Conservation (phyloP, 2,797 vertebrate species). For the Sitta carolinensis region DNA sequence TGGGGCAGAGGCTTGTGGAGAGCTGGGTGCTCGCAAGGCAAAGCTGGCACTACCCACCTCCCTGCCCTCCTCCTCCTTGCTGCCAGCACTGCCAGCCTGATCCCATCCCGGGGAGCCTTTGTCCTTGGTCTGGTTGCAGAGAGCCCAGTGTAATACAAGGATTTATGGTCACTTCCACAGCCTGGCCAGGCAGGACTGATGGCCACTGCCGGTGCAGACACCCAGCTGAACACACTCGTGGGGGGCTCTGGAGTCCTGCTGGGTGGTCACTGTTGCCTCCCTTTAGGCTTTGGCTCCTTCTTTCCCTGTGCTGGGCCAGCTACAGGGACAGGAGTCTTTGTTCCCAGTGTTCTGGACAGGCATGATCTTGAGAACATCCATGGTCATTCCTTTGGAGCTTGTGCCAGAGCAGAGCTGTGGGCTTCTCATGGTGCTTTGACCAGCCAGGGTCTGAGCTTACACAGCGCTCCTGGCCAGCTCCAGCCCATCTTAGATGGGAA, state of each 20-base stretch:
- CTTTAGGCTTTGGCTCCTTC: background rate
- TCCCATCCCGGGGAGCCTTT: background rate
- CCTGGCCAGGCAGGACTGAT: accelerated
- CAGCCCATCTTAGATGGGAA: background rate
- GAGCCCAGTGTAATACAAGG: accelerated
- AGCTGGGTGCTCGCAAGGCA: background rate
- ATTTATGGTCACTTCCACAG: background rate
- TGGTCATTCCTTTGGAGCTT: background rate
- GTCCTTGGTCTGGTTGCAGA: background rate
- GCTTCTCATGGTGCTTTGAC: background rate
- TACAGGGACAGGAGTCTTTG: background rate
- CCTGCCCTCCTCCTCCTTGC: background rate
- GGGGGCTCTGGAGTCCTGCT: background rate
- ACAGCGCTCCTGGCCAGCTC: background rate
- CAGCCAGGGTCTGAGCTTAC: background rate
- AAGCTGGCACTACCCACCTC: background rate
- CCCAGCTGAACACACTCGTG: accelerated
- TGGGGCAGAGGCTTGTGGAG: no score
- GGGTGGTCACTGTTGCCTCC: background rate
- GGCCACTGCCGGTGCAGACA: accelerated
- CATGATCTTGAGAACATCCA: background rate
- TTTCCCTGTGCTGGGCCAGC: accelerated
- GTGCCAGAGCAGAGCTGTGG: accelerated
- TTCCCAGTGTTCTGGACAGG: background rate
- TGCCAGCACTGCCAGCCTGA: background rate